A percentile compares a stretch with the other conserved stretches of the same genome.
These are phyloP conservation scores for Cliona cf. orientalis DNA, from an alignment of 37 sponge, comb jelly and placozoan genomes.

Conservation along the genomic window DNA sequence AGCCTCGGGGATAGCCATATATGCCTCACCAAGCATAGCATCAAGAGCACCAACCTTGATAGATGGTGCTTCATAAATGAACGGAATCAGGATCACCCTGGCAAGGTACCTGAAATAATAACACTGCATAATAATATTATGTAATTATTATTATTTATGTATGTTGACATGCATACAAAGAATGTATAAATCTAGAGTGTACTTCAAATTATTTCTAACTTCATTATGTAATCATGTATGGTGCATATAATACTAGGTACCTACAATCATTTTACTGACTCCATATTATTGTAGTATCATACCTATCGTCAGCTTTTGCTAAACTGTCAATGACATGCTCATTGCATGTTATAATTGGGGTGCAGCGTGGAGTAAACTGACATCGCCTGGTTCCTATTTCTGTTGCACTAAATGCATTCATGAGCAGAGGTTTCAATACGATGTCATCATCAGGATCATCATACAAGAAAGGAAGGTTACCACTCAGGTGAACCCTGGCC, in stretches of 20 bases:
- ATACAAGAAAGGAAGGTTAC: constrained; percentile 16
- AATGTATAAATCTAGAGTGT: not conserved
- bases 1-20: not conserved
- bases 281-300: too few relatives aligned
- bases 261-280: too few relatives aligned
- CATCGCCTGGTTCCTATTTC: constrained; percentile 10
- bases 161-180: not conserved
- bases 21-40: not conserved
- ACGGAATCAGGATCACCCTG: constrained; percentile 18
- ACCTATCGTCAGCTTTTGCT: constrained; percentile 19
- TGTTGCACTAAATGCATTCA: constrained; percentile 40
- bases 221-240: too few relatives aligned
- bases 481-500: constrained; percentile 11
- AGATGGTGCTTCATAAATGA: constrained; percentile 7
- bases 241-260: too few relatives aligned
- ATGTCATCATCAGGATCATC: constrained; percentile 34
- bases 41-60: not conserved
- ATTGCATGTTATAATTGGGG: constrained; percentile 30
- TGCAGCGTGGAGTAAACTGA: constrained; percentile 17
- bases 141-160: not conserved
- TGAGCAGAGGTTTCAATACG: constrained; percentile 24
- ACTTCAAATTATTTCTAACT: too few relatives aligned
- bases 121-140: not conserved
- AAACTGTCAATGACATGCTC: constrained; percentile 10
- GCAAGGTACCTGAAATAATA: constrained; percentile 19